Evolutionary conservation across 1,140 invertebrate species (phyloP).

Genomic region (Penaeus chinensis): DNA sequence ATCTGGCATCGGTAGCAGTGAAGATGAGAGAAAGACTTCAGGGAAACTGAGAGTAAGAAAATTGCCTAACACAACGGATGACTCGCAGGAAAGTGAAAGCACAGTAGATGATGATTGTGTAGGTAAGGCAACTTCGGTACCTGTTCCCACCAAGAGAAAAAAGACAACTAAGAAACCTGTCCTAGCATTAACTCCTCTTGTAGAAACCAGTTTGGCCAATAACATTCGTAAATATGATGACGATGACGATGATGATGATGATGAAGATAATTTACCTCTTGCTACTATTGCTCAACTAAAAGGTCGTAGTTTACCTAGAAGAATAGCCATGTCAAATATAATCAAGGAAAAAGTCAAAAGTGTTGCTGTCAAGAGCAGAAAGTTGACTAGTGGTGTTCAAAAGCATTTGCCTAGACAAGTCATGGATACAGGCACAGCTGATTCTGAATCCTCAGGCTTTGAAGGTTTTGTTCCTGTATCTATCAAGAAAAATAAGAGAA

Average conservation of each 20-base stretch:
- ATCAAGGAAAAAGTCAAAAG: neutral
- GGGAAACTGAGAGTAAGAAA: too few relatives aligned
- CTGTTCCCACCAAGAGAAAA: too few relatives aligned
- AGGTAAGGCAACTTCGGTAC: too few relatives aligned
- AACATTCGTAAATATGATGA: too few relatives aligned
- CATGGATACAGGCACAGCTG: conserved; percentile 5
- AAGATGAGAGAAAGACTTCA: too few relatives aligned
- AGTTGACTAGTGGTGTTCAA: neutral
- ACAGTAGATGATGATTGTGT: too few relatives aligned
- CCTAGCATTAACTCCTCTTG: too few relatives aligned
- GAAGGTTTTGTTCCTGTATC: conserved; percentile 28
- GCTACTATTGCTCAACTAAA: conserved; percentile 18
- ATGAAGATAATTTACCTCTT: conserved; percentile 36
- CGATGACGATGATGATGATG: conserved; percentile 1
- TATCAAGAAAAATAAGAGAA: neutral
- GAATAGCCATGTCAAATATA: neutral
- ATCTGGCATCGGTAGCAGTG: too few relatives aligned
- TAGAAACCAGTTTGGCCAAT: too few relatives aligned
- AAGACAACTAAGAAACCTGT: too few relatives aligned
- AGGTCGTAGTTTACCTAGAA: neutral
- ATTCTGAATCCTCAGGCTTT: conserved; percentile 42
- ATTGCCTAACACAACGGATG: too few relatives aligned
- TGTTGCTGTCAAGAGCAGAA: conserved; percentile 4
- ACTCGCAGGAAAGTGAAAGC: too few relatives aligned
- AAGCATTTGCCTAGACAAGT: conserved; percentile 6